Base-by-base conservation (phyloP, 2,113 vertebrate genomes). In the Apeltes quadracus region DNA sequence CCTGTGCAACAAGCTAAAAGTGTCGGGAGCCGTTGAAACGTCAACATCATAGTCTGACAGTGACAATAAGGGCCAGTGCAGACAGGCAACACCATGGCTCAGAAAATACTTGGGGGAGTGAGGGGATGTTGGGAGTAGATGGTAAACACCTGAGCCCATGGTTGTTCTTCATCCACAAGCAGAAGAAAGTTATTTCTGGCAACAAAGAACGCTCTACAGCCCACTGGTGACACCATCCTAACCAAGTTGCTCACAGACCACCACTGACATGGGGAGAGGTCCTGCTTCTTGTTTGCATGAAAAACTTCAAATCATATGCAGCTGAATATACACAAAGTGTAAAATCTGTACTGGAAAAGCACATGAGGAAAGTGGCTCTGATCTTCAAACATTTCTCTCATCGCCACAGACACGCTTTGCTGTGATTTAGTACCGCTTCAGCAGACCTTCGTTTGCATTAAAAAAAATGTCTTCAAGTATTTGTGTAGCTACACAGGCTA, bases 41-140 rank as follows among this genome's bases (percentile, higher is more conserved):
- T 69, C 4, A 58, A 66, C 22, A 73, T 67, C 27, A 53, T 57
- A 29, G 41, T 67, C 82, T 56, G 58, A 65, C 95, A 96, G 95
- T 95, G 94, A 92, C 95, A 55, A 95, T 93, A 95, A 75, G 93
- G 93, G 95, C 95, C 93, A 95, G 94, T 94, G 95, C 95, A 96
- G 96, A 97, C 95, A 96, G 95, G 95, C 95, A 97, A 97, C 95
- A 96, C 93, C 94, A 94, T 95, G 94, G 94, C 95, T 95, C 93
- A 93, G 91, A 94, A 93, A 96, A 95, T 95, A 95, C 95, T 93
- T 91, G 93, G 92, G 62, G 75, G 29, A 8, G 6, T 14, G 29
- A 14, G 62, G 46, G 50, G 56, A 36, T 32, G 66, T 43, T 3
- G 34, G n/a, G 18, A 81, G 68, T 12, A 55, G 67, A 76, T 69